Evolutionary conservation across 92 coral and sea anemone genomes (phyloP).

Genomic region (Montipora capitata): DNA sequence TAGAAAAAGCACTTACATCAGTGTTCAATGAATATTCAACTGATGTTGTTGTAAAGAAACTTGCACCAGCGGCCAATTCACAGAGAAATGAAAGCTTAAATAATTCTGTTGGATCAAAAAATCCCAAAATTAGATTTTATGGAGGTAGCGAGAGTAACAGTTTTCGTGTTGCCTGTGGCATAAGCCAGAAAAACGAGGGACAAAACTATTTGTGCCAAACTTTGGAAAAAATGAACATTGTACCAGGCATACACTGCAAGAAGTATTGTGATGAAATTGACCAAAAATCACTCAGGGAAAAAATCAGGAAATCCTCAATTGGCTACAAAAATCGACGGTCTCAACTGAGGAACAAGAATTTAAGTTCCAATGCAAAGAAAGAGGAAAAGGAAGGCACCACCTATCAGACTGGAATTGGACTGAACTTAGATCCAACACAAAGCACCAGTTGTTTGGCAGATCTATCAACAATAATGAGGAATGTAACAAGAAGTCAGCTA

Average conservation of each 20-base stretch:
- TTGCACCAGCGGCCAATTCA: conserved; percentile 36
- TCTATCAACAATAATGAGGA: too few species aligned
- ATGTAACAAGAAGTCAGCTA: too few species aligned
- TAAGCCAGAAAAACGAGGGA: conserved; percentile 61
- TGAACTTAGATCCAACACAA: conserved; percentile 47
- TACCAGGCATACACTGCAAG: conserved; percentile 48
- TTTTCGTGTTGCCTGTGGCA: conserved; percentile 69
- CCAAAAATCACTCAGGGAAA: conserved; percentile 21
- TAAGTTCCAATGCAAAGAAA: conserved; percentile 29
- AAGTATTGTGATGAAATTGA: conserved; percentile 22
- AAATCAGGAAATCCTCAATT: conserved; percentile 33
- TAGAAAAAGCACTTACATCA: neutral
- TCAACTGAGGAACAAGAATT: conserved; percentile 11
- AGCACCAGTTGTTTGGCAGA: too few species aligned
- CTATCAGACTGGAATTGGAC: conserved; percentile 33
- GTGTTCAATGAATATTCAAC: conserved; percentile 39
- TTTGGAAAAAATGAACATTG: conserved; percentile 42
- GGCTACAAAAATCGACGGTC: conserved; percentile 26
- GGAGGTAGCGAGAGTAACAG: conserved; percentile 70
- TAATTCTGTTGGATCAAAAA: conserved; percentile 64
- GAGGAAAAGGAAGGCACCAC: conserved; percentile 53
- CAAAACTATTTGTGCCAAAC: too few species aligned
- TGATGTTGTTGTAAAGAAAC: conserved; percentile 6
- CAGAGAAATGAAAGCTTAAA: conserved; percentile 44
- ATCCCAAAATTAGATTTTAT: conserved; percentile 63